Percentiles rank a stretch among this genome's conserved stretches.
These are phyloP conservation scores for Perodicticus potto DNA, from an alignment of 2,797 vertebrate genomes.

Conservation along the genomic window DNA sequence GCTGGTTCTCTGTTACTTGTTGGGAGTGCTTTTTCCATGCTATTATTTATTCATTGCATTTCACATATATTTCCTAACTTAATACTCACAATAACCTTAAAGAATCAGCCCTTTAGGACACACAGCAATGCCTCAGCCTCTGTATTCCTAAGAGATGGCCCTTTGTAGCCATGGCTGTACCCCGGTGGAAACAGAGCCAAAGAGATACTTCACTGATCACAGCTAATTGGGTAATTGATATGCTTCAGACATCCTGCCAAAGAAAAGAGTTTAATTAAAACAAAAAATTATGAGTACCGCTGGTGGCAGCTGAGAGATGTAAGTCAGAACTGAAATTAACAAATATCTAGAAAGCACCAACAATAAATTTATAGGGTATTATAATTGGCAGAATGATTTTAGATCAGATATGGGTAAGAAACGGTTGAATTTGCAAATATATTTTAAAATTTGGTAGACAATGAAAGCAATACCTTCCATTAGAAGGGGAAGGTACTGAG, in stretches of 20 bases:
- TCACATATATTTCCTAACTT: neutral
- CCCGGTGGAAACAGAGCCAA: conserved; percentile 39
- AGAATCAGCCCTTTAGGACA: neutral
- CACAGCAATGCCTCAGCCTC: neutral
- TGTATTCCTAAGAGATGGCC: neutral
- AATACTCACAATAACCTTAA: conserved; percentile 2
- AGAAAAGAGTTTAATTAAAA: conserved; percentile 76
- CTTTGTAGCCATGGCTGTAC: neutral
- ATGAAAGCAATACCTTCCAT: neutral
- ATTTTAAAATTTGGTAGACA: neutral
- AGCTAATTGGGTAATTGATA: conserved; percentile 79
- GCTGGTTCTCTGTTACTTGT: neutral
- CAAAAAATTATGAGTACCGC: conserved; percentile 66
- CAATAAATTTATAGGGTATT: neutral
- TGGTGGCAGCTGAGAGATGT: neutral
- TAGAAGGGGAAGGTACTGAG: neutral
- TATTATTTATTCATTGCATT: neutral
- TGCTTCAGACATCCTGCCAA: conserved; percentile 69
- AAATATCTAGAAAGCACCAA: conserved; percentile 1
- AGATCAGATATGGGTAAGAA: neutral
- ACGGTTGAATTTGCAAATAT: neutral
- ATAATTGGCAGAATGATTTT: neutral
- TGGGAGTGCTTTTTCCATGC: neutral
- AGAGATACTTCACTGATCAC: conserved; percentile 67
- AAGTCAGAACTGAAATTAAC: conserved; percentile 60